Evolutionary conservation across 1,140 invertebrate species (phyloP).

Genomic region (Drosophila ananassae): DNA sequence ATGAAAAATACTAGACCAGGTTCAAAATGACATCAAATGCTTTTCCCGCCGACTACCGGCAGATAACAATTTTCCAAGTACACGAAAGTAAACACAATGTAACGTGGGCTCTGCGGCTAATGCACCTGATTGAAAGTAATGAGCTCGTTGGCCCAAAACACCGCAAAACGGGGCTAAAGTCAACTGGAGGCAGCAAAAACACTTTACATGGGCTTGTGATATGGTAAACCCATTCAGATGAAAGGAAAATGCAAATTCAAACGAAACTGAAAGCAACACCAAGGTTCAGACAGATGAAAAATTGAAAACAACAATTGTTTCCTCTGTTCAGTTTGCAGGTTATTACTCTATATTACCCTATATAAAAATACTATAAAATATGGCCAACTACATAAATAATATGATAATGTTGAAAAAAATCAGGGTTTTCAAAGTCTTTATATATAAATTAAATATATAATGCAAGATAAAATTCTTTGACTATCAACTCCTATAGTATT

Average conservation of each 20-base stretch:
- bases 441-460: too few species aligned
- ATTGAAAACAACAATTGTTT: slow-evolving; percentile 31
- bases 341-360: slow-evolving; percentile 12
- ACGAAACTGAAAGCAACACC: slow-evolving; percentile 47
- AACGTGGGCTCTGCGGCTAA: slow-evolving; percentile 15
- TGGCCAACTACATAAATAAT: neutral
- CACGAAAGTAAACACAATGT: slow-evolving; percentile 31
- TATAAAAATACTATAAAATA: too few species aligned
- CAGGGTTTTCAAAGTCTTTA: too few species aligned
- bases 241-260: slow-evolving; percentile 49
- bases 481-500: neutral
- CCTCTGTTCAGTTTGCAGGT: slow-evolving; percentile 6
- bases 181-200: slow-evolving; percentile 24
- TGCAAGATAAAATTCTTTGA: too few species aligned
- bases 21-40: slow-evolving; percentile 23
- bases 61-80: slow-evolving; percentile 31
- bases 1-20: slow-evolving; percentile 5
- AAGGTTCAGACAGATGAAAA: slow-evolving; percentile 33
- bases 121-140: slow-evolving; percentile 63
- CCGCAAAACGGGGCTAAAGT: slow-evolving; percentile 48
- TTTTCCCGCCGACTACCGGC: slow-evolving; percentile 25
- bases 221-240: slow-evolving; percentile 14
- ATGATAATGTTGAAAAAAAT: neutral
- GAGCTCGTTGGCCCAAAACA: slow-evolving; percentile 54
- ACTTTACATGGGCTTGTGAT: slow-evolving; percentile 27